Evolutionary conservation across 2,888 invertebrate genomes (phyloP), one percentile per base, ranked within the genome.

Genomic region (Gerosis bhagava): DNA sequence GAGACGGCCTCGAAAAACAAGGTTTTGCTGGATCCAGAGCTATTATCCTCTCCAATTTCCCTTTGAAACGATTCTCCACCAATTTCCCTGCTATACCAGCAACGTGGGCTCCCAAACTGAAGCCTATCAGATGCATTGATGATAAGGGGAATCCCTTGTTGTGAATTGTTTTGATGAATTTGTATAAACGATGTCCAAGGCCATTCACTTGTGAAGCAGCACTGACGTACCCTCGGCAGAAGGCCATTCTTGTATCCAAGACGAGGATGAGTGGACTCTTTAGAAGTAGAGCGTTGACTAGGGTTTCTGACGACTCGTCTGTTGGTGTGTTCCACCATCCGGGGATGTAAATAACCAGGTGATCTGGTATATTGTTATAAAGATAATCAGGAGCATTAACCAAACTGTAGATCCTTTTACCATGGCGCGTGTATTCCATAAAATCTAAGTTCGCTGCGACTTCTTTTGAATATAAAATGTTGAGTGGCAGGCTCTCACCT

Each of bases 71-170:
- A 7, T 42, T 66, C 43, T 69, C 67, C 3, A 80, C 73, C 17
- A 82, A 42, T 34, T 74, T 79, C 0, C 83, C 86, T 0, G 83
- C 70, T 41, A 77, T 61, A 0, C 92, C 92, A 1, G 91, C 91
- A 0, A 91, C 92, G 62, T 93, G 92, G 0, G 92, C 91, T 2
- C 93, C 93, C 10, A 93, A 68, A 52, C 91, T 91, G 74, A 92
- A 93, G 4, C 92, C 92, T 44, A 93, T 86, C 12, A 93, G 62
- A 59, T 92, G 92, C 13, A 91, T 77, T 7, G 84, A 80, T 0
- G 84, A 68, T 0, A 89, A 60, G 0, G 82, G 76, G 7, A 82
- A 71, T 1, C 89, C 79, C 10, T 61, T 57, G 2, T 57, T 53
- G 46, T 67, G 54, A 0, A 82, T 46, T 5, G 67, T 71, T 37